Percentiles rank a stretch among this genome's conserved stretches.
Evolutionary conservation across 2,113 vertebrate species (phyloP).

Genomic region (Triplophysa dalaica): DNA sequence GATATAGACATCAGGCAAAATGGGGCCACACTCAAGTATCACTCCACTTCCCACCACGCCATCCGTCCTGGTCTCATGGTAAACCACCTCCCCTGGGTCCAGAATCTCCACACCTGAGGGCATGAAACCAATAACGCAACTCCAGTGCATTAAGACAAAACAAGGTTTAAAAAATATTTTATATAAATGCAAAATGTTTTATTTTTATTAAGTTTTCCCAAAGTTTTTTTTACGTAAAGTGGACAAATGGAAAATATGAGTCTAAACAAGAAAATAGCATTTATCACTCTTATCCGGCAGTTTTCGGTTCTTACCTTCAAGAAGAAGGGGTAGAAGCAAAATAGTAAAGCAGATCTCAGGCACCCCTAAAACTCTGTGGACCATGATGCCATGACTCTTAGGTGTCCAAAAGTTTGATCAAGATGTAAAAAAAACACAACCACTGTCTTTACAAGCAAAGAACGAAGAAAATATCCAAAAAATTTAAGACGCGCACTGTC

Average conservation of each 20-base stretch:
- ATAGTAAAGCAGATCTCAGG: conserved; percentile 41
- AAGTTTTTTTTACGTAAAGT: neutral
- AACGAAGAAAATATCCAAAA: conserved; percentile 12
- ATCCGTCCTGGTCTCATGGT: conserved; percentile 66
- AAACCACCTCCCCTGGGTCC: conserved; percentile 63
- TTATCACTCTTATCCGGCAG: neutral
- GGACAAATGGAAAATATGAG: too few species aligned
- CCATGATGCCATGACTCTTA: conserved; percentile 61
- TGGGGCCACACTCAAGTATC: conserved; percentile 75
- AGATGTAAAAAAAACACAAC: conserved; percentile 28
- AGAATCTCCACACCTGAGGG: conserved; percentile 68
- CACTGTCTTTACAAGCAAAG: neutral
- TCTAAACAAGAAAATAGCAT: neutral
- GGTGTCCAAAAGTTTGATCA: conserved; percentile 27
- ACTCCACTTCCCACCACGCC: conserved; percentile 77
- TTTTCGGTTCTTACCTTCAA: conserved; percentile 56
- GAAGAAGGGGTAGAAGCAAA: conserved; percentile 34
- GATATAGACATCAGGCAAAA: conserved; percentile 73
- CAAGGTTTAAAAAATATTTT: too few species aligned
- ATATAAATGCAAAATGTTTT: too few species aligned
- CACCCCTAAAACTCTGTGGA: conserved; percentile 51
- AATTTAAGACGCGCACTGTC: neutral
- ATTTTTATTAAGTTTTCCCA: too few species aligned
- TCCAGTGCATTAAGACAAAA: too few species aligned
- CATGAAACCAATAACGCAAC: too few species aligned